Evolutionary conservation across 2,113 vertebrate species (phyloP), one percentile per base, ranked within the genome.

Genomic region (Calidris pugnax): DNA sequence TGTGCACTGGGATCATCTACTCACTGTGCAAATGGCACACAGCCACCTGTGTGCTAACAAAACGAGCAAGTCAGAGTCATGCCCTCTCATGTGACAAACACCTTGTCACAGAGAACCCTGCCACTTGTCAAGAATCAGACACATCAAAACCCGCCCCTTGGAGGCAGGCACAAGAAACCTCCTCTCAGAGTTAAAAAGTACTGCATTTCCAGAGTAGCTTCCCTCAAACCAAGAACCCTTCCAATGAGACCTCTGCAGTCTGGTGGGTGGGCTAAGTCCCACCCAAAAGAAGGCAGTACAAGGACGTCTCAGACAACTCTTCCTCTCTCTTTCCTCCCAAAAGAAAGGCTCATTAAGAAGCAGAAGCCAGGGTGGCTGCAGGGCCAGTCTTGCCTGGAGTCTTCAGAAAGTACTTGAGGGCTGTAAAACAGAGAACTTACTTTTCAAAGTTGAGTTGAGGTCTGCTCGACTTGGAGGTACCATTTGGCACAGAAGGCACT

Each of bases 401-500:
- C 11, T 51, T 56, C n/a, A 82, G 35, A 26, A 79, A 67, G 35
- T 27, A 43, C 21, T 48, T 2, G 19, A 51, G 20, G 35, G 4
- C 14, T 24, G 11, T 39, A 43, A 89, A 87, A 75, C 4, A 26
- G 83, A 59, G 56, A 41, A n/a, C 98, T 97, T 97, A 99, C 99
- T 97, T 98, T 93, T 98, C 98, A 62, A 96, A 90, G 85, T 97
- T 98, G 68, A 98, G 95, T 72, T 97, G 95, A 76, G 98, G 98
- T 97, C 98, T 98, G 77, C 89, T 97, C 92, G 97, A 97, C 79
- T 96, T 96, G 75, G 97, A 93, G 81, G 97, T 96, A 90, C 96
- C 98, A 86, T 98, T 95, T 96, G 98, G 97, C 98, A 98, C 97
- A 95, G 98, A 97, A 96, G 98, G 97, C 87, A 98, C 97, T 75